These are phyloP conservation scores for Agrotis ipsilon DNA, from an alignment of 2,888 invertebrate species.

Conservation along the genomic window DNA sequence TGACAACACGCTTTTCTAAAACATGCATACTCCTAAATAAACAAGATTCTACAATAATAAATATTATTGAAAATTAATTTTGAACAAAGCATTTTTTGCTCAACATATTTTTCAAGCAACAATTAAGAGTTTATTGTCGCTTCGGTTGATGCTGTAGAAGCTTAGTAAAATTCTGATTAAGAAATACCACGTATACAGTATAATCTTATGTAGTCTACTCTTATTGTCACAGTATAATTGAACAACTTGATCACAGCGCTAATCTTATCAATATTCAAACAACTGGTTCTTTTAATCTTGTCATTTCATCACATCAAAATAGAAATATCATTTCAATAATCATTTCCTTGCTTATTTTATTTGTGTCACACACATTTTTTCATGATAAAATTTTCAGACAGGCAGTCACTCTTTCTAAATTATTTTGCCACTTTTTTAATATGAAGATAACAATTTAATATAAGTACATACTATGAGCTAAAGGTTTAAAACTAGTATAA, in stretches of 20 bases:
- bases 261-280: constrained; percentile 59
- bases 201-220: constrained; percentile 32
- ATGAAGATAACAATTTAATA: constrained; percentile 56
- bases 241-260: constrained; percentile 65
- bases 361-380: constrained; percentile 56
- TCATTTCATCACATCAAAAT: constrained; percentile 54
- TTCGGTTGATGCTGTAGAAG: too few relatives aligned
- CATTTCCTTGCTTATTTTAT: constrained; percentile 23
- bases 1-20: too few relatives aligned
- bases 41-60: too few relatives aligned
- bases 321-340: constrained; percentile 37
- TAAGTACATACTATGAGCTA: constrained; percentile 77
- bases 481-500: constrained; percentile 48
- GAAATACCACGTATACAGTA: constrained; percentile 5
- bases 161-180: constrained; percentile 18
- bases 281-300: constrained; percentile 26
- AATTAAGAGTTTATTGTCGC: too few relatives aligned
- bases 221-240: constrained; percentile 66
- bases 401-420: constrained; percentile 28
- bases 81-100: too few relatives aligned
- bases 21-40: too few relatives aligned
- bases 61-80: too few relatives aligned
- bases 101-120: too few relatives aligned
- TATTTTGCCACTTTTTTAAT: constrained; percentile 44
- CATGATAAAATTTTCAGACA: constrained; percentile 26